Evolutionary conservation across 2,113 vertebrate species (phyloP), one percentile per base, ranked within the genome.

Genomic region (Gnathonemus longibarbis): DNA sequence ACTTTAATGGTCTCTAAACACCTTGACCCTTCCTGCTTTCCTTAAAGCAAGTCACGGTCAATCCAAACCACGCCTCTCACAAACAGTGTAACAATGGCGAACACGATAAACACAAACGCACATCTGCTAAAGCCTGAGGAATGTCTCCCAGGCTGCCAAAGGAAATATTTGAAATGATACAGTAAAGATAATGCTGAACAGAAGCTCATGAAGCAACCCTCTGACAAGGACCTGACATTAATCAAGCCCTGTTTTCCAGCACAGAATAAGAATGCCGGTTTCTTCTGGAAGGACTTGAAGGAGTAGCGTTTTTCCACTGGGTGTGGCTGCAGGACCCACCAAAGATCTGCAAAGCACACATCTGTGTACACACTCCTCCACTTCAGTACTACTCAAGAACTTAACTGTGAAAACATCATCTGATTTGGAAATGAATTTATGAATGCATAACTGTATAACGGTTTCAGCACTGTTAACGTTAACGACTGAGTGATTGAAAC

Each of bases 151-250:
- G 89, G 53, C 31, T 46, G 91, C 87, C 45, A 91, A 89, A 62
- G 88, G 49, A 93, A 92, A 94, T 92, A 92, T 91, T 84, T 91
- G 90, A 91, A 90, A 93, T 90, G 93, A 93, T 90, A 77, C 90
- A 46, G 53, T 7, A 39, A 35, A 89, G 90, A 92, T 91, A 24
- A 92, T 66, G 74, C 48, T 84, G 46, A 89, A 91, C 91, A 45
- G 70, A 88, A 88, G 87, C 87, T 88, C 52, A 88, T 2, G n/a
- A 35, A 42, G 3, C 49, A 52, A 13, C 49, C 45, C 53, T n/a
- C 35, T 24, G 31, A 88, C 50, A 58, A 90, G 66, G 88, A 2
- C 46, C 27, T 48, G 84, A 89, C 80, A 89, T 91, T 46, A 91
- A 91, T 88, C 89, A 92, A 56, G 31, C 35, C 46, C 58, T 91